Percentiles rank a stretch among this genome's conserved stretches.
These are phyloP conservation scores for Clinocottus analis DNA, from an alignment of 2,113 vertebrate genomes.

Conservation along the genomic window DNA sequence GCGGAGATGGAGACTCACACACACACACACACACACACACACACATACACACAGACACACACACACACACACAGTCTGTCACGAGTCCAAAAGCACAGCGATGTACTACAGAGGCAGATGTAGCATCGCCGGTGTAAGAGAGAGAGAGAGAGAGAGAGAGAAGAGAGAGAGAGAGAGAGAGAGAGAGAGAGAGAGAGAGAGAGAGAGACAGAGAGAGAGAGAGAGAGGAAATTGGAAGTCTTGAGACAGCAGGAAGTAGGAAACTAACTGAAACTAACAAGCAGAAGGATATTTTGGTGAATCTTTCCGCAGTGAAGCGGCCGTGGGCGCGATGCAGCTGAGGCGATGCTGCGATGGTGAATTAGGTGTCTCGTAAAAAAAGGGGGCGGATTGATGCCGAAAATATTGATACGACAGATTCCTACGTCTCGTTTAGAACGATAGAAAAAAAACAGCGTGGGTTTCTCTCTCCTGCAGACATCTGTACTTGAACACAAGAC, in stretches of 20 bases:
- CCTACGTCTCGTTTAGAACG: no score
- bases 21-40: not conserved
- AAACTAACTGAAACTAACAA: constrained; percentile 25
- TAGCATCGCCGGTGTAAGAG: constrained; percentile 12
- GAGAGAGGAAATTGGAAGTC: constrained; percentile 19
- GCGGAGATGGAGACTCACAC: constrained; percentile 20
- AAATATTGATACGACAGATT: no score
- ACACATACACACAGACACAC: not conserved
- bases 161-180: constrained; percentile 11
- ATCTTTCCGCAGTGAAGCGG: not conserved
- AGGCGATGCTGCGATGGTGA: not conserved
- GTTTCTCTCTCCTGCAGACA: no score
- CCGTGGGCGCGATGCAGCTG: not conserved
- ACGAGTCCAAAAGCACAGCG: constrained; percentile 31
- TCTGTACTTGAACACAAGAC: no score
- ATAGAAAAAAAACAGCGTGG: no score
- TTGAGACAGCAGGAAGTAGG: not conserved
- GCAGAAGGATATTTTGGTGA: not conserved
- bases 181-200: not conserved
- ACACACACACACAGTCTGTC: constrained; percentile 22
- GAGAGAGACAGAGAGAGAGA: constrained; percentile 6
- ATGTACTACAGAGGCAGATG: constrained; percentile 17
- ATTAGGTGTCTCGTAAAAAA: not conserved
- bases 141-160: constrained; percentile 19
- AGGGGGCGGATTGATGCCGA: no score